A percentile compares a stretch with the other conserved stretches of the same genome.
Evolutionary conservation across 2,797 vertebrate genomes (phyloP).

Genomic region (Sebastes matsubarae): DNA sequence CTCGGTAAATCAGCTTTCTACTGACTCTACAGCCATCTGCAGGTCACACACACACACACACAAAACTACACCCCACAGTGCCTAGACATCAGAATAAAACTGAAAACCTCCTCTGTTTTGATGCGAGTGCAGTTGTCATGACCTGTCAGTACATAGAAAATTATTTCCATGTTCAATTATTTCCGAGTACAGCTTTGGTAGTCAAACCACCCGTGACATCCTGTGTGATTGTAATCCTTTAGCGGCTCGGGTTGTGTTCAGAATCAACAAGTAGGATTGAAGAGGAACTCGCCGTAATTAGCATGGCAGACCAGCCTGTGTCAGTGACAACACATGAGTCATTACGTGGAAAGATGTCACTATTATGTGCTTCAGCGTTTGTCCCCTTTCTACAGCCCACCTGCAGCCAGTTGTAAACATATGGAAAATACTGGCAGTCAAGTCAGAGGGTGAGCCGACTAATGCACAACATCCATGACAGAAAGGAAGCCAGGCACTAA

Average conservation of each 20-base stretch:
- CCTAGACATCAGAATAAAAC: background rate
- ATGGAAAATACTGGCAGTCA: slow-evolving; percentile 4
- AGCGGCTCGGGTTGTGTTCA: slow-evolving; percentile 8
- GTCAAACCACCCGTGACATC: slow-evolving; percentile 35
- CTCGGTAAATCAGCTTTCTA: slow-evolving; percentile 62
- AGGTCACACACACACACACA: slow-evolving; percentile 30
- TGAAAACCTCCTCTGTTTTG: background rate
- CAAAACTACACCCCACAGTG: background rate
- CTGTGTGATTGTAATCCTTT: slow-evolving; percentile 34
- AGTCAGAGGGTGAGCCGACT: background rate
- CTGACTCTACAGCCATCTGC: slow-evolving; percentile 35
- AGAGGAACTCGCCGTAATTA: slow-evolving; percentile 26
- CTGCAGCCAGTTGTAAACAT: slow-evolving; percentile 38
- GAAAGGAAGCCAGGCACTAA: background rate
- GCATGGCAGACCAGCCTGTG: background rate
- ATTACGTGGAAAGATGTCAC: slow-evolving; percentile 15
- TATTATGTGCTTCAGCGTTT: slow-evolving; percentile 1
- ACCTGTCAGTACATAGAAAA: slow-evolving; percentile 5
- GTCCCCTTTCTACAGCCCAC: background rate
- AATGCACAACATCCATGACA: background rate
- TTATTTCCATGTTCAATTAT: slow-evolving; percentile 23
- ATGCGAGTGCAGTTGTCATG: slow-evolving; percentile 14
- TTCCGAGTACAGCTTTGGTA: background rate
- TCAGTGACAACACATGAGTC: slow-evolving; percentile 37
- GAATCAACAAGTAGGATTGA: slow-evolving; percentile 33